Conservation (phyloP, 1,140 invertebrate species). For the Delia radicum region DNA sequence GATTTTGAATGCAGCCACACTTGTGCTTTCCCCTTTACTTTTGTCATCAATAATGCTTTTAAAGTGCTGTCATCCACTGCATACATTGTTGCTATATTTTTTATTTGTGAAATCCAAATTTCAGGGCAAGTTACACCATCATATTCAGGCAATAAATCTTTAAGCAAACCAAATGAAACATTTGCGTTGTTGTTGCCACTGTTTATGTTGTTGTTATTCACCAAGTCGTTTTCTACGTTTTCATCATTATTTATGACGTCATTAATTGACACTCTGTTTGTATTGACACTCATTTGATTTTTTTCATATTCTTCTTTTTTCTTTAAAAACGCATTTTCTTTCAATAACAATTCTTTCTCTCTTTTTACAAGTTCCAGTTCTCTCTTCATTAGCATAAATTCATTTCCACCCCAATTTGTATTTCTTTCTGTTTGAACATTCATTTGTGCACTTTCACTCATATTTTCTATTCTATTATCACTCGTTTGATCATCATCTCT, state of each 20-base stretch:
- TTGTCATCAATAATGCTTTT: not conserved
- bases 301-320: not conserved
- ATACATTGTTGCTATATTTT: not conserved
- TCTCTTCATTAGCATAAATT: not conserved
- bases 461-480: no score
- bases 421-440: not conserved
- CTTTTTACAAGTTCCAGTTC: not conserved
- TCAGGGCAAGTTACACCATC: not conserved
- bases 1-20: slow-evolving; percentile 7
- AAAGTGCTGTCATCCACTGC: not conserved
- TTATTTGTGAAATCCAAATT: not conserved
- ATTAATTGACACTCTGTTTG: not conserved
- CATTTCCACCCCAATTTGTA: no score
- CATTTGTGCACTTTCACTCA: not conserved
- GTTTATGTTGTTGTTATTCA: not conserved
- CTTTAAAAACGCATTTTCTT: not conserved
- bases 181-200: not conserved
- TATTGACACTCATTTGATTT: not conserved
- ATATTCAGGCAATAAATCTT: not conserved
- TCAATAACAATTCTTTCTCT: not conserved
- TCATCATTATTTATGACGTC: not conserved
- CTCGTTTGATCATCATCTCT: not conserved
- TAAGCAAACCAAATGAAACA: not conserved
- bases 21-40: not conserved
- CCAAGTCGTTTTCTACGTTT: not conserved